phyloP scores from a whole-genome alignment of 92 coral and sea anemone species.

The Umimayanthus chanpuru region DNA sequence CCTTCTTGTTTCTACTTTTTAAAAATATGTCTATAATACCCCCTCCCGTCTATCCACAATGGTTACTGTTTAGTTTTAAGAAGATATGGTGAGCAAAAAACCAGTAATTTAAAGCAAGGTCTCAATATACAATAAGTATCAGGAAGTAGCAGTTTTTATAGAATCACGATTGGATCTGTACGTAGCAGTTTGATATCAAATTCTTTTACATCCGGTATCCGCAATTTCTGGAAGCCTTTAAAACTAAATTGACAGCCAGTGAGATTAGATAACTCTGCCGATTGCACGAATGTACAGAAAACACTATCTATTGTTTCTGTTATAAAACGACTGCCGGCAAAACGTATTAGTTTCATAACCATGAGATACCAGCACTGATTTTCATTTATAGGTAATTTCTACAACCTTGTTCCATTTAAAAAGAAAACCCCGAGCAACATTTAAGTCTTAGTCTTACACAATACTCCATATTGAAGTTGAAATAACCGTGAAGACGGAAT shows the following conservation, averaged over 20 bases:
- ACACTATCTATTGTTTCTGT: background rate
- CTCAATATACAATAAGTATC: background rate
- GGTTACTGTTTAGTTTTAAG: background rate
- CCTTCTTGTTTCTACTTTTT: no score
- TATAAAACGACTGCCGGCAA: no score
- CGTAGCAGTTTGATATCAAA: background rate
- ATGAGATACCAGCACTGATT: no score
- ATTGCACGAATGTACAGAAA: background rate
- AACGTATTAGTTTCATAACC: no score
- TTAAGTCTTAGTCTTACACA: no score
- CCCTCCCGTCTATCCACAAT: background rate
- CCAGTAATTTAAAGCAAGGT: background rate
- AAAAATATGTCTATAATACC: background rate
- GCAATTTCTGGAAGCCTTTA: no score
- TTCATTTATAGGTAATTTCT: no score
- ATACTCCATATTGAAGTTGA: no score
- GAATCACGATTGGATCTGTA: background rate
- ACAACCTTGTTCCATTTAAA: no score
- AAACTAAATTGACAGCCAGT: no score
- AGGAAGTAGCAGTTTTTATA: background rate
- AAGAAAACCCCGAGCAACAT: no score
- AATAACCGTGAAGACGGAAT: no score
- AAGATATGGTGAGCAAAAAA: background rate
- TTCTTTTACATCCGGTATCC: background rate
- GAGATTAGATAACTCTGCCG: background rate